Evolutionary conservation across 2,797 vertebrate genomes (phyloP).

Genomic region (Eleutherodactylus coqui): DNA sequence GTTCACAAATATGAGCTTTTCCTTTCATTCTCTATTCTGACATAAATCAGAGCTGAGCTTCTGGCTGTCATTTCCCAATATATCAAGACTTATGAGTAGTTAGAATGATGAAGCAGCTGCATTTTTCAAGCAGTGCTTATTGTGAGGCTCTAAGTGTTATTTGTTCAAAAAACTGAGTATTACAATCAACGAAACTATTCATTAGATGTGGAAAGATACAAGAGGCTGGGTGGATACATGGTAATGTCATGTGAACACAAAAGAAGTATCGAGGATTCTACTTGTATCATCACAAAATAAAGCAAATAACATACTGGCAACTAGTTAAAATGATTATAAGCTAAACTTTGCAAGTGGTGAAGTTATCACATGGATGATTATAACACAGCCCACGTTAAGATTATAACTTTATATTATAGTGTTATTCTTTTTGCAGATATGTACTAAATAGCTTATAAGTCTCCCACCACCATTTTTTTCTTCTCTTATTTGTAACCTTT

Average conservation of each 20-base stretch:
- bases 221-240: not conserved
- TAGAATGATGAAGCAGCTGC: slow-evolving; percentile 17
- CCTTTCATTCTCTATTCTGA: not conserved
- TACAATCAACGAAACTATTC: slow-evolving; percentile 40
- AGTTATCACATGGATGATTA: not conserved
- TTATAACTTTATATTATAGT: not conserved
- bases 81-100: not conserved
- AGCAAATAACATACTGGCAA: not conserved
- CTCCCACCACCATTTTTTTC: not conserved
- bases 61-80: not conserved
- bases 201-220: slow-evolving; percentile 30
- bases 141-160: slow-evolving; percentile 26
- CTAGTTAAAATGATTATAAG: not conserved
- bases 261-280: not conserved
- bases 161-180: slow-evolving; percentile 28
- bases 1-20: not conserved
- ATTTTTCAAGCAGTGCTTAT: slow-evolving; percentile 25
- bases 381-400: not conserved
- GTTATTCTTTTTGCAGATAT: not conserved
- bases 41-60: not conserved
- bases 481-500: not conserved
- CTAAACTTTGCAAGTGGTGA: not conserved
- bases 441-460: not conserved
- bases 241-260: not conserved
- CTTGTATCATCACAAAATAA: not conserved